Evolutionary conservation across 2,797 vertebrate genomes (phyloP), one percentile per base, ranked within the genome.

Genomic region (Lagocephalus sceleratus): DNA sequence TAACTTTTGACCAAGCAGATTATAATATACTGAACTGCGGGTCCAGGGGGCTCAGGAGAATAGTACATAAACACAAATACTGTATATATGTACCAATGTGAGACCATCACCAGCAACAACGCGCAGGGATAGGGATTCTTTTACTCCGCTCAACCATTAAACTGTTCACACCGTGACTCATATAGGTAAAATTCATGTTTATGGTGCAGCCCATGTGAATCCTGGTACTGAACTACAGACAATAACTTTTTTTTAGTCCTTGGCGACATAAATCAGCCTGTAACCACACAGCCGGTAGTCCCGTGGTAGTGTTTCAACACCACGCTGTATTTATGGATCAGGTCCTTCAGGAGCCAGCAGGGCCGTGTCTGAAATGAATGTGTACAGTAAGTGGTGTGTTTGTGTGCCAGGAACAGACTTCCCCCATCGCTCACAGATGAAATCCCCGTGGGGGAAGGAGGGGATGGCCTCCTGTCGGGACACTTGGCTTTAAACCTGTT

Each of bases 281-380:
- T 63, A 73, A 81, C 81, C 75, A 67, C 38, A 66, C 38, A 66
- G 53, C 41, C 64, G 66, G 74, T 65, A 68, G 69, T 60, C 49
- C 47, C 15, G 1, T 46, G 55, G 65, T 57, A 56, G 57, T 9
- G 41, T 61, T 52, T 78, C 66, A 82, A 59, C 72, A 45, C 61
- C 3, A n/a, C 15, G 0, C 41, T 59, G 54, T 74, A 78, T 79
- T 82, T 73, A 73, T 52, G 17, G 57, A 75, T 46, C 51, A 43
- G 51, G 61, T 61, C 63, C 77, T 76, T 70, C 69, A 78, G 54
- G 59, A 75, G 74, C 78, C 79, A 81, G 74, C 54, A 43, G 64
- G 69, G 70, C 58, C 73, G 66, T 65, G 66, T 72, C 57, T 71
- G 67, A 60, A 39, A 17, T 70, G 58, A 73, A 63, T 64, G 69